These are phyloP conservation scores for Lathamus discolor DNA, from an alignment of 2,113 vertebrate species.

Conservation along the genomic window DNA sequence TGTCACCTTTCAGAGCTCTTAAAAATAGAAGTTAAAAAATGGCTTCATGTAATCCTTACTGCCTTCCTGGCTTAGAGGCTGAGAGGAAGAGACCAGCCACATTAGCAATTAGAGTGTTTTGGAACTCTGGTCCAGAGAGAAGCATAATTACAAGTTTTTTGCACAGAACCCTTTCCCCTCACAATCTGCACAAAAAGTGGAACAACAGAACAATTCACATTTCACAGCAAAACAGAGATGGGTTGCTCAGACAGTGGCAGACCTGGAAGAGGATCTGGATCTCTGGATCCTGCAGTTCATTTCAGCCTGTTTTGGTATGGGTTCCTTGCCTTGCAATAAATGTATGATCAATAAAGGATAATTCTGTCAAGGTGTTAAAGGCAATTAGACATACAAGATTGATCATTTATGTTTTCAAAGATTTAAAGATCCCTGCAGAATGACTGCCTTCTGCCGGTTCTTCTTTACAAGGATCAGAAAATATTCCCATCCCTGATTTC, in stretches of 20 bases:
- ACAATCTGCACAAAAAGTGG: not conserved
- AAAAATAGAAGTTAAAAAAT: constrained; percentile 1
- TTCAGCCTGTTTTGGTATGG: not conserved
- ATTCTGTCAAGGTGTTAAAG: not conserved
- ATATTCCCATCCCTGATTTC: not conserved
- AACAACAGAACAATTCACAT: not conserved
- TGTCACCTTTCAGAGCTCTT: constrained; percentile 19
- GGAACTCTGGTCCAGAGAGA: not conserved
- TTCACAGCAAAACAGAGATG: not conserved
- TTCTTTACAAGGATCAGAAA: not conserved
- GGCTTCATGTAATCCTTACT: not conserved
- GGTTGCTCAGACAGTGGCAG: not conserved
- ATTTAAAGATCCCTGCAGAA: not conserved
- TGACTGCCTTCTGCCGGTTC: not conserved
- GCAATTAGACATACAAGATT: not conserved
- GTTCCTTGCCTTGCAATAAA: not conserved
- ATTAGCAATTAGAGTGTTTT: not conserved
- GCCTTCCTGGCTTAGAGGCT: not conserved
- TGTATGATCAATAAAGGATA: not conserved
- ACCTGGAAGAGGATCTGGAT: not conserved
- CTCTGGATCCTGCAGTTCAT: not conserved
- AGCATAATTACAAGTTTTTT: not conserved
- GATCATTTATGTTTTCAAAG: not conserved
- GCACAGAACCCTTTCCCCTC: not conserved
- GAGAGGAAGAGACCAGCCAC: not conserved